These are phyloP conservation scores for Cliona cf. orientalis DNA, from an alignment of 37 sponge, comb jelly and placozoan genomes.

Conservation along the genomic window DNA sequence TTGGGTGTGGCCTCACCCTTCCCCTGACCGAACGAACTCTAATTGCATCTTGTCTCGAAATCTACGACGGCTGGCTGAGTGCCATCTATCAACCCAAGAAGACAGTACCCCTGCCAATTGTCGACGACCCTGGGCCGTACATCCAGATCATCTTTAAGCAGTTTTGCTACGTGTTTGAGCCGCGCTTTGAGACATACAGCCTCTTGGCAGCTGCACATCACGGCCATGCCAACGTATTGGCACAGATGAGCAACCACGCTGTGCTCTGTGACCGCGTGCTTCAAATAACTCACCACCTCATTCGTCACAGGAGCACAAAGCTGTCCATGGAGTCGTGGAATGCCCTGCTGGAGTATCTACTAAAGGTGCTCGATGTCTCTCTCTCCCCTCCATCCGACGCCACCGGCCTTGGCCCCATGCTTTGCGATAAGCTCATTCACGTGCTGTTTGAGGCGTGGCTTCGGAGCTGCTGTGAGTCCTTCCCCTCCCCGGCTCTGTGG, in stretches of 20 bases:
- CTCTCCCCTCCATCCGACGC: slow-evolving; percentile 65
- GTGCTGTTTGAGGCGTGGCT: slow-evolving; percentile 82
- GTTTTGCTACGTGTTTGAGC: slow-evolving; percentile 48
- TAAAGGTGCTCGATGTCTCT: slow-evolving; percentile 54
- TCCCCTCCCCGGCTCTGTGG: slow-evolving; percentile 88
- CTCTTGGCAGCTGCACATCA: background rate
- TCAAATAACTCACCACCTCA: slow-evolving; percentile 27
- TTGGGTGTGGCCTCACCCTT: slow-evolving; percentile 77
- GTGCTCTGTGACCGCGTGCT: slow-evolving; percentile 63
- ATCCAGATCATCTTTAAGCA: slow-evolving; percentile 62
- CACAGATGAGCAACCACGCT: slow-evolving; percentile 41
- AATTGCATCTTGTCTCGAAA: slow-evolving; percentile 53
- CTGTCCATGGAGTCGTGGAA: slow-evolving; percentile 63
- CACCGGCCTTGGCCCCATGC: slow-evolving; percentile 53
- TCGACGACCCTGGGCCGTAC: slow-evolving; percentile 60
- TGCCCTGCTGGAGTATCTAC: slow-evolving; percentile 38
- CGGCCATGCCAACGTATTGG: background rate
- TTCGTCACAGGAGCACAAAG: slow-evolving; percentile 8
- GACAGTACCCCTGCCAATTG: slow-evolving; percentile 60
- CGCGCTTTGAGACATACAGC: background rate
- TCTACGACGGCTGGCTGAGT: slow-evolving; percentile 78
- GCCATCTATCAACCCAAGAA: slow-evolving; percentile 31
- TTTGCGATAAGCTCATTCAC: slow-evolving; percentile 53
- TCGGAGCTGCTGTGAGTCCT: slow-evolving; percentile 49
- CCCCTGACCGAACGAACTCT: slow-evolving; percentile 64